These are phyloP conservation scores for Drosophila ambigua DNA, from an alignment of 1,140 invertebrate species.

Conservation along the genomic window DNA sequence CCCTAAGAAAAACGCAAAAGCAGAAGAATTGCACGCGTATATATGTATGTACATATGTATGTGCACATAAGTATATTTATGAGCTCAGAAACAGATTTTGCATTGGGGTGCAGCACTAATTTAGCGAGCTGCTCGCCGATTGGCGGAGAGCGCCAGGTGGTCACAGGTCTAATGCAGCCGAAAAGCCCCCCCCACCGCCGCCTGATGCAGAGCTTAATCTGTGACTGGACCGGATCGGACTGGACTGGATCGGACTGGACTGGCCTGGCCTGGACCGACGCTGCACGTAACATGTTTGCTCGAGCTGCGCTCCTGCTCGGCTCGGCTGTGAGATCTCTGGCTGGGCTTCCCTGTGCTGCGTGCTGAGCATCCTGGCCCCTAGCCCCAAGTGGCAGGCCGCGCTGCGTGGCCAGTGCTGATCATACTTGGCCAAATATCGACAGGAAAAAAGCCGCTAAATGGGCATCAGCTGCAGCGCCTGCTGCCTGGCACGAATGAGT, in stretches of 20 bases:
- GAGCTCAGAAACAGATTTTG: slow-evolving; percentile 21
- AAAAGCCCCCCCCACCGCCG: slow-evolving; percentile 4
- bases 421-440: too few relatives aligned
- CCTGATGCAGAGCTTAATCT: slow-evolving; percentile 61
- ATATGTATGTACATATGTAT: too few relatives aligned
- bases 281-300: slow-evolving; percentile 40
- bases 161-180: slow-evolving; percentile 67
- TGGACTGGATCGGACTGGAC: too few relatives aligned
- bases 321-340: not conserved
- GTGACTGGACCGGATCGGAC: slow-evolving; percentile 18
- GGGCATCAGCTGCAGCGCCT: too few relatives aligned
- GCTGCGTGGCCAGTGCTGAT: too few relatives aligned
- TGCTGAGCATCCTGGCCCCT: slow-evolving; percentile 36
- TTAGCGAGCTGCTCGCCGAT: slow-evolving; percentile 68
- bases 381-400: not conserved
- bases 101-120: slow-evolving; percentile 60
- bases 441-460: too few relatives aligned
- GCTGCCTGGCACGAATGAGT: too few relatives aligned
- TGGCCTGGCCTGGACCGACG: not conserved
- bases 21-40: slow-evolving; percentile 4
- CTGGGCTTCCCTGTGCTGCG: slow-evolving; percentile 6
- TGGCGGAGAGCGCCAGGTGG: slow-evolving; percentile 73
- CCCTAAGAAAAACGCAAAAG: slow-evolving; percentile 43
- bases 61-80: too few relatives aligned
- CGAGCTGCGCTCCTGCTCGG: not conserved